Base-by-base conservation (phyloP, 1,140 invertebrate genomes). In the Plectrocnemia conspersa region DNA sequence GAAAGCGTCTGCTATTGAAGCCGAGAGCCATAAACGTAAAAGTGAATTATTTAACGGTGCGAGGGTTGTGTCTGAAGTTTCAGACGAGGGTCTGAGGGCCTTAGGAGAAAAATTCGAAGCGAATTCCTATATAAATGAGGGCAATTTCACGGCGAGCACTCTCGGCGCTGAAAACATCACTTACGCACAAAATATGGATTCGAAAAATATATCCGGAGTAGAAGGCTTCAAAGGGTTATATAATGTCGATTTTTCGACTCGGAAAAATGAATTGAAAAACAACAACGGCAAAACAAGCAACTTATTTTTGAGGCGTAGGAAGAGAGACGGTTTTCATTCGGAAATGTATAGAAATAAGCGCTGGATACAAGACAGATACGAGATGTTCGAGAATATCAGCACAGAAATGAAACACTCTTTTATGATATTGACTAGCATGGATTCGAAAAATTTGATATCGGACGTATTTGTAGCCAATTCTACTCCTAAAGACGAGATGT, bases 351-450 rank as follows among this genome's bases (percentile, higher is more conserved):
- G 16, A 32, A 56, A 56, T 15, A 35, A 55, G 44, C 54, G 52
- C 40, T 53, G 54, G 21, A 47, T 40, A 32, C 53, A 61, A 22
- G 32, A 57, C 27, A 40, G 56, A 33, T 62, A 58, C 42, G 60
- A 62, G 29, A 55, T 58, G 53, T 62, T 58, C 33, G 56, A 55
- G 27, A 62, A 62, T 38, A 56, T 62, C 22, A 62, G 60, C 45
- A 6, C 32, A 10, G 53, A 62, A n/a, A 58, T 58, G 56, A 62
- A 62, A 24, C 35, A 54, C 16, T 62, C 60, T 10, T 55, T 62
- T 27, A 46, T 62, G 44, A 55, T 62, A 9, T 40, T 62, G 10
- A 62, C 60, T 1, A 62, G 60, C 19, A 53, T 58, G 47, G 56
- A 62, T 38, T 55, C 60, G 11, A 48, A 53, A 25, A 56, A 47